A percentile compares a stretch with the other conserved stretches of the same genome.
These are phyloP conservation scores for Argyra leucocephala DNA, from an alignment of 2,888 invertebrate genomes.

Conservation along the genomic window DNA sequence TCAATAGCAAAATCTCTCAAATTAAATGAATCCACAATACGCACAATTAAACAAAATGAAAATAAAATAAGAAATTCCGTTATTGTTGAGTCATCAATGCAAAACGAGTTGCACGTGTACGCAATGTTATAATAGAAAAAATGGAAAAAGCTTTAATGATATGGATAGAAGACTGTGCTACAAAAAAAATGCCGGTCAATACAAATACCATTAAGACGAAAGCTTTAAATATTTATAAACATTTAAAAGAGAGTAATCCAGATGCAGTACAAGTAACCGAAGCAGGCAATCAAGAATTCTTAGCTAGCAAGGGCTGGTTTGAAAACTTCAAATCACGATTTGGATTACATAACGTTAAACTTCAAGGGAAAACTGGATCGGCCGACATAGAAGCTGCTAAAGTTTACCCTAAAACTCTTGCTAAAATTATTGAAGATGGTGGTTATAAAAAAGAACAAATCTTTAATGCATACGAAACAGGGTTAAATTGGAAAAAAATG, in stretches of 20 bases:
- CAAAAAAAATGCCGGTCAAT: conserved; percentile 23
- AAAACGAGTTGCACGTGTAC: conserved; percentile 22
- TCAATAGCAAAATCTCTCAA: conserved; percentile 24
- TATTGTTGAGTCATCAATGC: conserved; percentile 20
- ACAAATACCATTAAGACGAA: conserved; percentile 24
- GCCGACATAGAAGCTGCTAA: conserved; percentile 23
- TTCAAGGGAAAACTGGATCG: conserved; percentile 21
- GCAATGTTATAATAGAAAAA: conserved; percentile 25
- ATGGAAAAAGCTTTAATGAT: conserved; percentile 26
- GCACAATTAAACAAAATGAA: conserved; percentile 26
- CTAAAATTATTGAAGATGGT: conserved; percentile 17
- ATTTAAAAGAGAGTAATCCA: conserved; percentile 10
- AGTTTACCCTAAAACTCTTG: conserved; percentile 14
- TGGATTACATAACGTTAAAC: conserved; percentile 21
- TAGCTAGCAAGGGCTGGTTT: conserved; percentile 21
- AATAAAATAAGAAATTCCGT: conserved; percentile 22
- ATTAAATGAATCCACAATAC: conserved; percentile 27
- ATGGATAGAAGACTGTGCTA: conserved; percentile 24
- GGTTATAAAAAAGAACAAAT: conserved; percentile 24
- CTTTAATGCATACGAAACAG: conserved; percentile 26
- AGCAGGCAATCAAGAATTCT: conserved; percentile 18
- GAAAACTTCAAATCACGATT: conserved; percentile 18
- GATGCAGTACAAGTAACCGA: too few species aligned
- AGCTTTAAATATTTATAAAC: conserved; percentile 24
- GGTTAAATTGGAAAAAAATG: conserved; percentile 29